A percentile compares a stretch with the other conserved stretches of the same genome.
phyloP scores from a whole-genome alignment of 2,888 invertebrate genomes.

The Anarsia innoxiella region DNA sequence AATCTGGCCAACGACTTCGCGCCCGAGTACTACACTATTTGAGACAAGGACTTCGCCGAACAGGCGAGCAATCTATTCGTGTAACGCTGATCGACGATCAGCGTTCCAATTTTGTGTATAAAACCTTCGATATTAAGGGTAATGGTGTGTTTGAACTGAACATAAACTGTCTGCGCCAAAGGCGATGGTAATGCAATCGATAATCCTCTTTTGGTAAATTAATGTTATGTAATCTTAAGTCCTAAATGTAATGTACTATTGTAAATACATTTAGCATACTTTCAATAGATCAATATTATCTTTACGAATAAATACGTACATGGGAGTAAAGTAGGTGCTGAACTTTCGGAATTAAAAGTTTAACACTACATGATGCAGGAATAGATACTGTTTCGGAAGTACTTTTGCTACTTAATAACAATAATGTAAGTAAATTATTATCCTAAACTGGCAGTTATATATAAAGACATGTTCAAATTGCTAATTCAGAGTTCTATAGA shows the following conservation, averaged over 20 bases:
- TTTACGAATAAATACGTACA: constrained; percentile 34
- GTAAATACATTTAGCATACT: constrained; percentile 50
- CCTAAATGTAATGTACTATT: constrained; percentile 46
- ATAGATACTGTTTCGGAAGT: constrained; percentile 3
- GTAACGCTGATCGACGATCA: constrained; percentile 35
- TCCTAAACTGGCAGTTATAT: not conserved
- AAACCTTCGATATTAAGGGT: too few species aligned
- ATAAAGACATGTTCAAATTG: not conserved
- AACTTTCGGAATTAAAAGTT: constrained; percentile 27
- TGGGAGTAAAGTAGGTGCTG: constrained; percentile 33
- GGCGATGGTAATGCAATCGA: constrained; percentile 35
- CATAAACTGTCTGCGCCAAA: constrained; percentile 48
- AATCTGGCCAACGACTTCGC: constrained; percentile 94
- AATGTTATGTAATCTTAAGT: constrained; percentile 39
- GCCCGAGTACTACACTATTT: constrained; percentile 88
- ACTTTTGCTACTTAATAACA: constrained; percentile 9
- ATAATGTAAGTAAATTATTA: constrained; percentile 11
- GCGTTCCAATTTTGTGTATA: constrained; percentile 10
- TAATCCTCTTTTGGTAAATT: constrained; percentile 39
- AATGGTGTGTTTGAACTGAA: constrained; percentile 36
- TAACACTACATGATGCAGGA: not conserved
- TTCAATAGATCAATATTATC: constrained; percentile 31
- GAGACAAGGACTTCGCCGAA: constrained; percentile 74
- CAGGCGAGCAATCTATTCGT: constrained; percentile 72
- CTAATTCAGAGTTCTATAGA: not conserved